phyloP scores from a whole-genome alignment of 2,888 invertebrate genomes.

The Gymnoscelis rufifasciata region DNA sequence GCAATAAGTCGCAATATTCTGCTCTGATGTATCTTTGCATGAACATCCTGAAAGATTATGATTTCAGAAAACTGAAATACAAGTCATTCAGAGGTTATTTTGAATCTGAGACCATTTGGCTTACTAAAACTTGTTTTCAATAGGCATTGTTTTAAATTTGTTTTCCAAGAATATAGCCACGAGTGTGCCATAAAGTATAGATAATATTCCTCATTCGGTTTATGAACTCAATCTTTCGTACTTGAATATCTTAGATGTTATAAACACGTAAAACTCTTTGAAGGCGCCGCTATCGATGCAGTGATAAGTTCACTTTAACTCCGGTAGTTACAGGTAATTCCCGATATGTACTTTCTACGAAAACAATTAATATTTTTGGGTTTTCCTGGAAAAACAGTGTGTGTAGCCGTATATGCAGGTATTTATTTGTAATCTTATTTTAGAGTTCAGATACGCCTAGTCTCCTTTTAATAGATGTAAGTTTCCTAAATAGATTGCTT shows the following conservation, averaged over 20 bases:
- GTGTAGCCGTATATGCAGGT: no score
- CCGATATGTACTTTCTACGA: not conserved
- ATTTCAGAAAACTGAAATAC: no score
- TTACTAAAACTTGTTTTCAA: no score
- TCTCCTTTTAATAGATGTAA: no score
- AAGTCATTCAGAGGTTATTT: no score
- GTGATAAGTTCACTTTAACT: constrained; percentile 3
- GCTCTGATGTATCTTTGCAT: constrained; percentile 60
- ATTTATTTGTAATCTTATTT: no score
- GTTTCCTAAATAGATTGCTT: no score
- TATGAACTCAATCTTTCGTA: constrained; percentile 20
- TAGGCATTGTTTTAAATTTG: no score
- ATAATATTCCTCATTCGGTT: constrained; percentile 17
- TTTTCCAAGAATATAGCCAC: constrained; percentile 16
- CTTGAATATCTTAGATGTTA: constrained; percentile 11
- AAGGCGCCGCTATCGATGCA: constrained; percentile 21
- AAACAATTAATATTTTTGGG: not conserved
- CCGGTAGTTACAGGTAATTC: not conserved
- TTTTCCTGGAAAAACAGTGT: no score
- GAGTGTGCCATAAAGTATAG: constrained; percentile 14
- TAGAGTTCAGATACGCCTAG: no score
- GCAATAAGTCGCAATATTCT: constrained; percentile 62
- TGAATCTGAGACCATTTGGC: no score
- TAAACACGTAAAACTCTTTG: constrained; percentile 23
- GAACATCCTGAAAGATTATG: constrained; percentile 41